Evolutionary conservation across 2,888 invertebrate species (phyloP).

Genomic region (Diarsia brunnea): DNA sequence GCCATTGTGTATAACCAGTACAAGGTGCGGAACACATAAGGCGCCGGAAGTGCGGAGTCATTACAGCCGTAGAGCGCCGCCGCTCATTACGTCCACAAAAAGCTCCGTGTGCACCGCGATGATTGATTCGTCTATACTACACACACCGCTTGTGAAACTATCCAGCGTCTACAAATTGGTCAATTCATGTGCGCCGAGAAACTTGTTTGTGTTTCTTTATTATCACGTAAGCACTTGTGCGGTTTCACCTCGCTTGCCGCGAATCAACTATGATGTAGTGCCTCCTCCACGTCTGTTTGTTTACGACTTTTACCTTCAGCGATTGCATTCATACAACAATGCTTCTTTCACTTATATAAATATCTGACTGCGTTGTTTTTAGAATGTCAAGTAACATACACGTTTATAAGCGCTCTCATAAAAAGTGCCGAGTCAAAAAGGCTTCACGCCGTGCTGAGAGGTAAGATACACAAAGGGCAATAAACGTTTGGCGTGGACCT

Average conservation of each 20-base stretch:
- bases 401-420: constrained; percentile 86
- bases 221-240: constrained; percentile 75
- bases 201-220: constrained; percentile 81
- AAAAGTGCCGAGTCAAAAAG: constrained; percentile 90
- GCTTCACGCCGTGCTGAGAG: constrained; percentile 88
- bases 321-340: constrained; percentile 70
- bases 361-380: constrained; percentile 72
- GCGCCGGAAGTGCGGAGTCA: constrained; percentile 81
- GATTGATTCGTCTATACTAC: constrained; percentile 82
- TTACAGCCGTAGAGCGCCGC: constrained; percentile 72
- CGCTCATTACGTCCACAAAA: constrained; percentile 83
- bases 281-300: constrained; percentile 69
- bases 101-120: constrained; percentile 76
- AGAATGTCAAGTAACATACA: constrained; percentile 80
- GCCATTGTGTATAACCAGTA: constrained; percentile 78
- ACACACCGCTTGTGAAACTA: constrained; percentile 81
- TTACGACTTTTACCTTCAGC: constrained; percentile 70
- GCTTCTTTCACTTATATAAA: constrained; percentile 67
- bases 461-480: constrained; percentile 89
- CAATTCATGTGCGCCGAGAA: constrained; percentile 80
- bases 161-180: constrained; percentile 83
- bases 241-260: constrained; percentile 75
- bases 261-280: constrained; percentile 72
- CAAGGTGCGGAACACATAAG: constrained; percentile 72
- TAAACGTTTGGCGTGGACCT: constrained; percentile 89